Evolutionary conservation across 2,113 vertebrate genomes (phyloP).

Genomic region (Amblyopsis rosae): DNA sequence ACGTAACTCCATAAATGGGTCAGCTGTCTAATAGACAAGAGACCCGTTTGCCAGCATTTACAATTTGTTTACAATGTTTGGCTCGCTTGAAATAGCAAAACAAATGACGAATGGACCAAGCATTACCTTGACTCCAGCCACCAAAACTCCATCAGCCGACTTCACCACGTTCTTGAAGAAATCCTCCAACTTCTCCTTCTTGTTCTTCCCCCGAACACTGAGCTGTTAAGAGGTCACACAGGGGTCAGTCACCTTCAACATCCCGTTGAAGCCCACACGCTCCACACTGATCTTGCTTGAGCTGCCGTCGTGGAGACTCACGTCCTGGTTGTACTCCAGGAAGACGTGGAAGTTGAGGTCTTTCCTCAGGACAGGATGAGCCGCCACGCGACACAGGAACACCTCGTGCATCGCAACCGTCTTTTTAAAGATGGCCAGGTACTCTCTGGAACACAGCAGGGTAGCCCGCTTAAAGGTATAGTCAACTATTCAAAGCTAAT

Average conservation of each 20-base stretch:
- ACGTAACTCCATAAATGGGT: too few species aligned
- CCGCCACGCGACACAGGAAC: slow-evolving; percentile 95
- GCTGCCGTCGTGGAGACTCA: slow-evolving; percentile 74
- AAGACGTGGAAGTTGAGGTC: slow-evolving; percentile 99
- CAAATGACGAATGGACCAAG: background rate
- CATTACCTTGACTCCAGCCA: slow-evolving; percentile 94
- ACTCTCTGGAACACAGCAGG: slow-evolving; percentile 83
- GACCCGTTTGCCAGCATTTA: too few species aligned
- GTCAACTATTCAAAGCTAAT: too few species aligned
- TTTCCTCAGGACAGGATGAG: slow-evolving; percentile 95
- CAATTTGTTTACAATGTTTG: too few species aligned
- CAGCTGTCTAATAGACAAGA: too few species aligned
- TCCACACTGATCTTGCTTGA: background rate
- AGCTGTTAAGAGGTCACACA: slow-evolving; percentile 78
- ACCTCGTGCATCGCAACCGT: slow-evolving; percentile 99
- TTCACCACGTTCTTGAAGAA: slow-evolving; percentile 99
- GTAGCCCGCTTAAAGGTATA: background rate
- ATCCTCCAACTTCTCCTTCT: slow-evolving; percentile 98
- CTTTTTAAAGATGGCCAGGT: slow-evolving; percentile 99
- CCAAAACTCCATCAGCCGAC: slow-evolving; percentile 96
- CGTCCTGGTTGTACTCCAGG: slow-evolving; percentile 99
- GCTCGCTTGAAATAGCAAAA: background rate
- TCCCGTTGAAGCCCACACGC: background rate
- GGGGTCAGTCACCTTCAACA: background rate
- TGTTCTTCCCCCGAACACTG: slow-evolving; percentile 98